Evolutionary conservation across 1,140 invertebrate genomes (phyloP), one percentile per base, ranked within the genome.

Genomic region (Portunus trituberculatus): DNA sequence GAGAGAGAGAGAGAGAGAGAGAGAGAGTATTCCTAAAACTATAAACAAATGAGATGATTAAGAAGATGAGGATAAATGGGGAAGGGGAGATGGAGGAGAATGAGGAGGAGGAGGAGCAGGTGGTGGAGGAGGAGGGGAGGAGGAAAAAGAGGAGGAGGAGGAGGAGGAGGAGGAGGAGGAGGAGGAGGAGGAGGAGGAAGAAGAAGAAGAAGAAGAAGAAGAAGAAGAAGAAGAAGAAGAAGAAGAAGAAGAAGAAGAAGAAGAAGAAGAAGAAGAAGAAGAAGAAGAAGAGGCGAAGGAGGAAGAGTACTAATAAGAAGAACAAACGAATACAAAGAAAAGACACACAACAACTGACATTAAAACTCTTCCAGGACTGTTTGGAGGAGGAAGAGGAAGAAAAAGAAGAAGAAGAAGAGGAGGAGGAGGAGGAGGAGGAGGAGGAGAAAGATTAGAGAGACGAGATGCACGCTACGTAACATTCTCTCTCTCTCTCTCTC

Each of bases 381-480:
- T 25, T 10, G 28, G 84, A 87, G 84, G 28, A 87, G 84, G 28
- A 28, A 31, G 84, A 87, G 84, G 28, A 28, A 31, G 84, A 87
- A 29, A 31, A 28, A 31, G 84, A 87, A 31, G 84, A 87, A 29
- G 28, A 28, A 31, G 84, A 87, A 29, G 28, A 28, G 31, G 86
- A 88, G 86, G 31, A 31, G 31, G 86, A 88, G 86, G 10, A 31
- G 31, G 86, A 88, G 86, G 31, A 31, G 31, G 86, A 88, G 86
- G 31, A 31, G 31, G 86, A 88, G 31, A 14, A 88, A 6, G 39
- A 39, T 39, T 39, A 39, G 39, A 39, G 6, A 39, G 39, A 39
- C 39, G 39, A 39, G 39, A 39, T 39, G 39, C 39, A 39, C 6
- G 39, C 39, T 39, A 39, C 6, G 39, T 39, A 39, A 39, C 39